Conservation (phyloP, 2,113 vertebrate genomes). For the Calidris pygmaea region DNA sequence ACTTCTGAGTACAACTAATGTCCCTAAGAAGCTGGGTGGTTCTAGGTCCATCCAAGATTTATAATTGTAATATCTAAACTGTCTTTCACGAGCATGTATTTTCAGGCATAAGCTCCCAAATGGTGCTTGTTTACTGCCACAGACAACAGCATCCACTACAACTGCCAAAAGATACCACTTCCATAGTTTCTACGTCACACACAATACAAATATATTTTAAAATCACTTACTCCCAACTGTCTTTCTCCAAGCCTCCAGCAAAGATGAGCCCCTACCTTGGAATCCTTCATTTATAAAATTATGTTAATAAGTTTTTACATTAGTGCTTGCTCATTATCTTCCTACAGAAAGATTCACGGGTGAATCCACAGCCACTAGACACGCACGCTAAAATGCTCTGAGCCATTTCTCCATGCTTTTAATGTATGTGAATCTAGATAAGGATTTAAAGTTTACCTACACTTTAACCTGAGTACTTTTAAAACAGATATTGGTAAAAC, state of each 20-base stretch:
- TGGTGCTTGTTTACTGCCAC: not conserved
- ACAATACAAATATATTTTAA: not conserved
- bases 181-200: not conserved
- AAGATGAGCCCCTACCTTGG: not conserved
- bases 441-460: not conserved
- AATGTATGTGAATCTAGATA: not conserved
- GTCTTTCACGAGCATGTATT: not conserved
- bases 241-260: not conserved
- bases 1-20: accelerated
- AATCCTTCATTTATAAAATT: not conserved
- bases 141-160: not conserved
- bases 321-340: not conserved
- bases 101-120: not conserved
- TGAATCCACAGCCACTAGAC: not conserved
- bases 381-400: not conserved
- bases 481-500: not conserved
- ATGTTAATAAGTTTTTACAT: not conserved
- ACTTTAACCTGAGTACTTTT: not conserved
- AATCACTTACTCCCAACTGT: not conserved
- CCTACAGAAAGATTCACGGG: not conserved
- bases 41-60: not conserved
- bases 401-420: not conserved
- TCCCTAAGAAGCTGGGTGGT: accelerated
- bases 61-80: not conserved
- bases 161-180: not conserved